Evolutionary conservation across 2,888 invertebrate species (phyloP), one percentile per base, ranked within the genome.

Genomic region (Noctua comes): DNA sequence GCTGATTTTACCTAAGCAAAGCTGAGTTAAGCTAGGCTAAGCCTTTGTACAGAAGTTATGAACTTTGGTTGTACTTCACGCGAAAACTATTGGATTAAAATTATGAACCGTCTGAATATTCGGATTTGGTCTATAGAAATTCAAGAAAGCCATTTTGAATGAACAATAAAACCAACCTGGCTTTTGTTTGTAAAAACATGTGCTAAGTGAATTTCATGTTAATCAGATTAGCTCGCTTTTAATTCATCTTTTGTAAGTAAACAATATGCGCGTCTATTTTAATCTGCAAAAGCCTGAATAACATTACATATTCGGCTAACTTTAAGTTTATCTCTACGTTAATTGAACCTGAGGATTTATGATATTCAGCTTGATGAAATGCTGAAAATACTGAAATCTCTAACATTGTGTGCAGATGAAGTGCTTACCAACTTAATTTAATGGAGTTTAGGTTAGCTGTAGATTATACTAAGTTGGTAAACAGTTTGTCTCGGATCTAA

Each of bases 201-300:
- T 79, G 36, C 59, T 54, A 46, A 78, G 66, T 84, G 66, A 59
- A 69, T 57, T 84, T 65, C 73, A 57, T 62, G 62, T 68, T 48
- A 72, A 84, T 84, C 68, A 72, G 68, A 79, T 81, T 57, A 84
- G 18, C 31, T 72, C 43, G 48, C 48, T 11, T 81, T 51, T 51
- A 31, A 77, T 68, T 62, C 6, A 48, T 79, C 79, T 72, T 84
- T 84, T 72, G 57, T 78, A 36, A 68, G 57, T 57, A 84, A 82
- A 82, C 73, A 84, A 84, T 59, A 46, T 68, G 16, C 27, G 18
- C 31, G 13, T 64, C 57, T 62, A 46, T 82, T 76, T 57, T 51
- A 80, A 76, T 68, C 48, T 69, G 31, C 62, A n/a, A 54, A 71
- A 71, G 54, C 68, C 40, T 79, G 59, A 79, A 84, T 76, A 59